Evolutionary conservation across 2,113 vertebrate genomes (phyloP).

Genomic region (Polypterus senegalus): DNA sequence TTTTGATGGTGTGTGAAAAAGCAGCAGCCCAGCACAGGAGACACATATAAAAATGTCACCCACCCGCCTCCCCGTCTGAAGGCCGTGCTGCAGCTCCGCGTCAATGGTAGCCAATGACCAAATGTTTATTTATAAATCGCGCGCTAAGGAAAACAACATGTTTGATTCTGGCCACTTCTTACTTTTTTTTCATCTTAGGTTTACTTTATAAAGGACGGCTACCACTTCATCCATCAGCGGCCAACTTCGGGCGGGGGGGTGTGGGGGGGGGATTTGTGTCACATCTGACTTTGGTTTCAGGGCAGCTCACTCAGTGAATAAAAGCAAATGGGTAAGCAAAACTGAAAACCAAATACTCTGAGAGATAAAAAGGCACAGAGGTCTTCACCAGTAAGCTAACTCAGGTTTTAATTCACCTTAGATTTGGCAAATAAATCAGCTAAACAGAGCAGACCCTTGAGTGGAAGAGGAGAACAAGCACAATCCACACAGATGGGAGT

Average conservation of each 20-base stretch:
- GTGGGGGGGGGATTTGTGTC: too few relatives aligned
- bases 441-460: too few relatives aligned
- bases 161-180: background rate
- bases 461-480: too few relatives aligned
- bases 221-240: constrained; percentile 1
- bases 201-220: constrained; percentile 4
- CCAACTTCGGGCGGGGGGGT: too few relatives aligned
- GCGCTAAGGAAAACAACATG: constrained; percentile 1
- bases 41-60: background rate
- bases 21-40: background rate
- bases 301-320: background rate
- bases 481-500: too few relatives aligned
- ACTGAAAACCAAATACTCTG: too few relatives aligned
- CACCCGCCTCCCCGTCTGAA: background rate
- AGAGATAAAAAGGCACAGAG: too few relatives aligned
- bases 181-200: background rate
- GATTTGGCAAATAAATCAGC: too few relatives aligned
- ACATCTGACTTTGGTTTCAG: background rate
- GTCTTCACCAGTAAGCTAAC: too few relatives aligned
- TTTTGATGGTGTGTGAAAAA: constrained; percentile 8
- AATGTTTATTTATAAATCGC: constrained; percentile 5
- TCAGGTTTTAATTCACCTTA: too few relatives aligned
- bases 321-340: too few relatives aligned
- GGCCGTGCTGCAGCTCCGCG: background rate
- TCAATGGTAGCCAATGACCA: background rate